Base-by-base conservation (phyloP, 2,888 invertebrate species). In the Resseliella maxima region DNA sequence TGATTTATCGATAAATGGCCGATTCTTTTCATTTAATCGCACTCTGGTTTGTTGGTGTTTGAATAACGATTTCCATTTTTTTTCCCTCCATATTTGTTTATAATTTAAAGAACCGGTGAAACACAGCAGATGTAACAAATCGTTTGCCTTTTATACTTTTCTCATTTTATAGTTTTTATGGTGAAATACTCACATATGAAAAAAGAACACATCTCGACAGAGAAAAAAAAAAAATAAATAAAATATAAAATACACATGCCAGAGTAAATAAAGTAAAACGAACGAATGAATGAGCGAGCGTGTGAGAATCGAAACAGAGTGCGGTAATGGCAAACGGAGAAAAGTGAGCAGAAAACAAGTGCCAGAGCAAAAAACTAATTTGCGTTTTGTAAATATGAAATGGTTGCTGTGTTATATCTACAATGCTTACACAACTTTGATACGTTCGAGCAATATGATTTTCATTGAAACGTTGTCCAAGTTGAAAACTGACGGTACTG, bases 51-150 rank as follows among this genome's bases (percentile, higher is more conserved):
- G 59, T 24, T n/a, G 24, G 1, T 72, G 72, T 72, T 72, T 72
- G 72, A 72, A 72, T 72, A 72, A 15, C 72, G 72, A 72, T 72
- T 72, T 35, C 72, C 72, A 72, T 72, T 72, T 59, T n/a, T n/a
- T n/a, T n/a, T n/a, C n/a, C n/a, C n/a, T 72, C 72, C 72, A 72
- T 72, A 72, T 72, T 72, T 72, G 72, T 72, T 72, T 72, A 72
- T 72, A 72, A 72, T 72, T 72, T 72, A 72, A 72, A 72, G 35
- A 72, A 72, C 21, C 35, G 31, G 31, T 35, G 31, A 72, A 31
- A 24, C 31, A 35, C 31, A 31, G 31, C 72, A 72, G 72, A 72
- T 72, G 72, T 35, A 72, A 72, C 31, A 35, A 72, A 72, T 72
- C 35, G 15, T 35, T 18, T 35, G 59, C 12, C 1, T 18, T 72